Percentiles rank a stretch among this genome's conserved stretches.
Conservation (phyloP, 2,888 invertebrate species). For the Conchocele bisecta region DNA sequence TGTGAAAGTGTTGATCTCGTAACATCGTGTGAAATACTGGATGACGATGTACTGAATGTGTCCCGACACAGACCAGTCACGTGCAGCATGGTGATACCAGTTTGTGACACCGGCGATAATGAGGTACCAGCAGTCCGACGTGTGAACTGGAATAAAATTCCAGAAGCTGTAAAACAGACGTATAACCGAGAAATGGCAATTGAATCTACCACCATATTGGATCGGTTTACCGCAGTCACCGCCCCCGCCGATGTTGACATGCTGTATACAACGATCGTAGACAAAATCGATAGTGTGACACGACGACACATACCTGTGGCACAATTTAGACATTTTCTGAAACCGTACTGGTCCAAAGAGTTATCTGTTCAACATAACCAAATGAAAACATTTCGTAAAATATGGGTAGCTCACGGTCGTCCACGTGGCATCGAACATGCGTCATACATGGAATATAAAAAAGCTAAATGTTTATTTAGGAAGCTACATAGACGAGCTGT, state of each 20-base stretch:
- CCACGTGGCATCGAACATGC: not conserved
- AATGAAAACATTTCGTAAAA: not conserved
- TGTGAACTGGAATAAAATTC: no score
- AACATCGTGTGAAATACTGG: constrained; percentile 7
- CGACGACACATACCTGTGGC: not conserved
- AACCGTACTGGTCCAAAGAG: constrained; percentile 22
- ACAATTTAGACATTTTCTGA: constrained; percentile 1
- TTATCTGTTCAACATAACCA: not conserved
- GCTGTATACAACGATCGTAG: no score
- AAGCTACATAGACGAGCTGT: constrained; percentile 3
- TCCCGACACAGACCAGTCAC: constrained; percentile 8
- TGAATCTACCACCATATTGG: no score
- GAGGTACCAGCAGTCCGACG: no score
- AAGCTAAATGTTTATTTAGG: constrained; percentile 7
- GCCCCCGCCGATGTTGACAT: no score
- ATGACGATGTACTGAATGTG: constrained; percentile 15
- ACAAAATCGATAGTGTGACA: no score
- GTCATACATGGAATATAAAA: constrained; percentile 13
- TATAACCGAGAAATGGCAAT: no score
- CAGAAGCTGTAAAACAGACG: no score
- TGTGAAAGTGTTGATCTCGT: constrained; percentile 7
- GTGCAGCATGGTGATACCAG: not conserved
- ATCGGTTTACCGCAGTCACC: no score
- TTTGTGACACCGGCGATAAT: not conserved
- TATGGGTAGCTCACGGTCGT: constrained; percentile 7